phyloP scores from a whole-genome alignment of 2,797 vertebrate genomes.

The Tenualosa thibaudeaui region DNA sequence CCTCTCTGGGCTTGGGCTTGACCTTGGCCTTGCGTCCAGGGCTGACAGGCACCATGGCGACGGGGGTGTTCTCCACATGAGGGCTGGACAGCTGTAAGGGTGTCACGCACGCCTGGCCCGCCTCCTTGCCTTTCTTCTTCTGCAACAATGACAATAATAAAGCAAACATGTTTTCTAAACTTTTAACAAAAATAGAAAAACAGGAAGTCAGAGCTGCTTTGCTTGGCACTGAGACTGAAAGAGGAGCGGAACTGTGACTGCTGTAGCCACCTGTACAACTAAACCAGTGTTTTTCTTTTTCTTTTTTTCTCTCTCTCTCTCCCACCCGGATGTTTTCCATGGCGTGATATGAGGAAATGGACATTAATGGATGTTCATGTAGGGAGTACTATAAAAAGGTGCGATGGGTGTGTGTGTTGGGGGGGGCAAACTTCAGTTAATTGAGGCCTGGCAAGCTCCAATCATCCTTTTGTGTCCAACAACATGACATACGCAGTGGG shows the following conservation, averaged over 20 bases:
- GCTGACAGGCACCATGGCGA: constrained; percentile 67
- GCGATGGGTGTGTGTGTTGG: not conserved
- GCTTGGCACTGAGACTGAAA: not conserved
- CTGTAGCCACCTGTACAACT: not conserved
- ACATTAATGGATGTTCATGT: constrained; percentile 41
- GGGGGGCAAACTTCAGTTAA: constrained; percentile 45
- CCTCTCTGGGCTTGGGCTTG: constrained; percentile 86
- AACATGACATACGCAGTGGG: constrained; percentile 69
- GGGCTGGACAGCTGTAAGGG: constrained; percentile 70
- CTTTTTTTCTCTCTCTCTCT: not conserved
- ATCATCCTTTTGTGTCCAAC: constrained; percentile 72
- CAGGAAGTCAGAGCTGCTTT: not conserved
- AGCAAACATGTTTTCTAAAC: not conserved
- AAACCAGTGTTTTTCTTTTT: not conserved
- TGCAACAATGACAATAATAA: constrained; percentile 52
- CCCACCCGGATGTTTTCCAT: not conserved
- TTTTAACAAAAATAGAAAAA: not conserved
- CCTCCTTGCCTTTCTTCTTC: constrained; percentile 89
- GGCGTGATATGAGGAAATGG: constrained; percentile 38
- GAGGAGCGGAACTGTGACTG: not conserved
- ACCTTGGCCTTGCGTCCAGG: constrained; percentile 82
- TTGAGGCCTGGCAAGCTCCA: constrained; percentile 62
- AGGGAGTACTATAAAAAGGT: constrained; percentile 39
- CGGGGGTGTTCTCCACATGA: constrained; percentile 71
- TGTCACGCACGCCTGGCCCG: constrained; percentile 66